Conservation (phyloP, 2,888 invertebrate genomes). For the Polyommatus iphigenia region DNA sequence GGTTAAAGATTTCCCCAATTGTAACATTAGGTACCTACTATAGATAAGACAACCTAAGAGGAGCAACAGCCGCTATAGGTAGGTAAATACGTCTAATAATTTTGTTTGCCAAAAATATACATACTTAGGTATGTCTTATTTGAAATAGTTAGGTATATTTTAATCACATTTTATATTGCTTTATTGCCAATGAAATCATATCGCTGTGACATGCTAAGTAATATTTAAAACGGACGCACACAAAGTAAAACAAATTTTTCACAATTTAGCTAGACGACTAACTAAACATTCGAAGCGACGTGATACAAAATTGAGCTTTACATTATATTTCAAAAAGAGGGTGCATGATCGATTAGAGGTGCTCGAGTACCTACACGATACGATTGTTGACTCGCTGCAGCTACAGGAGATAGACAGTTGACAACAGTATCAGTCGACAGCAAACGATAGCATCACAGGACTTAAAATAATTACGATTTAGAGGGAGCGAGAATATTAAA, state of each 20-base stretch:
- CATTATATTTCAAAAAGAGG: conserved; percentile 16
- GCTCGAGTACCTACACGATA: conserved; percentile 4
- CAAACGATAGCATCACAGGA: conserved; percentile 54
- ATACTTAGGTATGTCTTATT: conserved; percentile 18
- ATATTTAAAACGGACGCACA: neutral
- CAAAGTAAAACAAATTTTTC: neutral
- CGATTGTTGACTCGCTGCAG: neutral
- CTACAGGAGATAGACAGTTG: neutral
- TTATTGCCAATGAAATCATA: conserved; percentile 23
- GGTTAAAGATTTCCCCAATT: conserved; percentile 31
- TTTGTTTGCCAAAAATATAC: conserved; percentile 27
- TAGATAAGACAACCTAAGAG: conserved; percentile 12
- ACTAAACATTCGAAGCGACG: neutral
- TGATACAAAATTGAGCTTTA: conserved; percentile 9
- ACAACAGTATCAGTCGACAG: conserved; percentile 40
- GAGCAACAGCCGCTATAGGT: neutral
- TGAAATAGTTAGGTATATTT: conserved; percentile 29
- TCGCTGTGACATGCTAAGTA: conserved; percentile 1
- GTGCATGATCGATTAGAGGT: neutral
- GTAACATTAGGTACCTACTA: conserved; percentile 20
- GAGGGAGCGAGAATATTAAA: conserved; percentile 79
- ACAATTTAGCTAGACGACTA: neutral
- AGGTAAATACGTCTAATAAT: conserved; percentile 9
- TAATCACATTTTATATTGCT: conserved; percentile 31
- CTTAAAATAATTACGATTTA: conserved; percentile 66